Evolutionary conservation across 2,797 vertebrate genomes (phyloP).

Genomic region (Poliocrania exsul): DNA sequence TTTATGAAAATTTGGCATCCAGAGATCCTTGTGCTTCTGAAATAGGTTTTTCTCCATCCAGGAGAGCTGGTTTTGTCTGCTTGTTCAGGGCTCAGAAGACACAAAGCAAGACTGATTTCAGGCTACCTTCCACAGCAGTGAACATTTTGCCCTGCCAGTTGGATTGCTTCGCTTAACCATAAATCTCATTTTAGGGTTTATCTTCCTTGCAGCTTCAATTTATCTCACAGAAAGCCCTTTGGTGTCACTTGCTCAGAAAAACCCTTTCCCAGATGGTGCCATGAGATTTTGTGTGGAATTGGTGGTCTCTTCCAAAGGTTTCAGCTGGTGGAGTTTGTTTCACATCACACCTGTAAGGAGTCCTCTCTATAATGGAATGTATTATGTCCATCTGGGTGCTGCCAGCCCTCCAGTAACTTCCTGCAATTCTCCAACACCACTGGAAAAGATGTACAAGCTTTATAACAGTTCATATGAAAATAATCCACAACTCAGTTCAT

Average conservation of each 20-base stretch:
- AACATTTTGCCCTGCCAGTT: background rate
- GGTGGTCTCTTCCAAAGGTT: background rate
- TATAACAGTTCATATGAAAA: background rate
- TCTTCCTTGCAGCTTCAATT: background rate
- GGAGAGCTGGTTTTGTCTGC: background rate
- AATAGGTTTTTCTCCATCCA: background rate
- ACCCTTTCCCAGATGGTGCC: background rate
- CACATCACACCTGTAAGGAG: rapidly evolving
- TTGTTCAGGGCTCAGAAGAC: background rate
- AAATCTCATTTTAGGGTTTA: background rate
- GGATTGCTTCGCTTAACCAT: background rate
- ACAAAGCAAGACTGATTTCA: background rate
- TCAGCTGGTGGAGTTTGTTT: background rate
- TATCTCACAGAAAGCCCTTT: background rate
- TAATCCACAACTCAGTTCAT: background rate
- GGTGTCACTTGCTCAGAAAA: background rate
- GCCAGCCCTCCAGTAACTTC: background rate
- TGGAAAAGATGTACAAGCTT: background rate
- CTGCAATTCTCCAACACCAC: background rate
- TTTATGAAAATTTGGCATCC: background rate
- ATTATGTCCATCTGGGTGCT: background rate
- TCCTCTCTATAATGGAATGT: background rate
- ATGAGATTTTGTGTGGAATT: background rate
- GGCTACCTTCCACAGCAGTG: background rate
- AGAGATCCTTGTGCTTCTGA: background rate